These are phyloP conservation scores for Malthinus flaveolus DNA, from an alignment of 2,888 invertebrate genomes.

Conservation along the genomic window DNA sequence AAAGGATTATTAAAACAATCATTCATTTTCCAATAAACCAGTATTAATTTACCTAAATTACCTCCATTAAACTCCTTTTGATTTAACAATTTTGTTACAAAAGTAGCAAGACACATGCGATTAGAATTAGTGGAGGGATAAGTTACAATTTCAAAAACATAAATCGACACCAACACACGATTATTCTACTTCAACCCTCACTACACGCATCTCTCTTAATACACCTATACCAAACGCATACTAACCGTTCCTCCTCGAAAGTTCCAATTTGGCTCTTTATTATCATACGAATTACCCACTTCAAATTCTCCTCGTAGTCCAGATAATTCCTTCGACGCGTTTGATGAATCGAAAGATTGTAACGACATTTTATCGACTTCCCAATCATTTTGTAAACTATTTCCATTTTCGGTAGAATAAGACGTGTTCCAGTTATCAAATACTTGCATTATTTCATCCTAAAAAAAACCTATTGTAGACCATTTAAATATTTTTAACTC, in stretches of 20 bases:
- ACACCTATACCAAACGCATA: not conserved
- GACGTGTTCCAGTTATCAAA: slow-evolving; percentile 37
- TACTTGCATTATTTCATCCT: slow-evolving; percentile 45
- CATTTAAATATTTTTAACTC: slow-evolving; percentile 8
- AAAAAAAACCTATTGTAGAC: slow-evolving; percentile 27
- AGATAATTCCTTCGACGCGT: no score
- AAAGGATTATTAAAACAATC: slow-evolving; percentile 54
- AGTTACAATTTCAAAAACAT: not conserved
- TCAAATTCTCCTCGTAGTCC: slow-evolving; percentile 9
- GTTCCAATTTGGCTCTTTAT: slow-evolving; percentile 2
- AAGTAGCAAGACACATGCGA: not conserved
- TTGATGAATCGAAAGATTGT: slow-evolving; percentile 1
- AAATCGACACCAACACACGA: not conserved
- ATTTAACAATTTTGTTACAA: slow-evolving; percentile 3
- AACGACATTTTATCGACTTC: slow-evolving; percentile 7
- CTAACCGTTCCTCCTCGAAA: not conserved
- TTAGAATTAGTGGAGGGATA: slow-evolving; percentile 3
- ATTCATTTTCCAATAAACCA: slow-evolving; percentile 35
- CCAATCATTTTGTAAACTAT: slow-evolving; percentile 7
- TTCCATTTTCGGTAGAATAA: slow-evolving; percentile 6
- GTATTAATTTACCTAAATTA: slow-evolving; percentile 29
- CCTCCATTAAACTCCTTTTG: slow-evolving; percentile 15
- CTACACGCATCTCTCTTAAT: not conserved
- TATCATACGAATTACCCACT: slow-evolving; percentile 6
- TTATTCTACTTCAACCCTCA: not conserved